Percentiles rank a stretch among this genome's conserved stretches.
phyloP scores from a whole-genome alignment of 2,888 invertebrate genomes.

The Dynastes tityus region DNA sequence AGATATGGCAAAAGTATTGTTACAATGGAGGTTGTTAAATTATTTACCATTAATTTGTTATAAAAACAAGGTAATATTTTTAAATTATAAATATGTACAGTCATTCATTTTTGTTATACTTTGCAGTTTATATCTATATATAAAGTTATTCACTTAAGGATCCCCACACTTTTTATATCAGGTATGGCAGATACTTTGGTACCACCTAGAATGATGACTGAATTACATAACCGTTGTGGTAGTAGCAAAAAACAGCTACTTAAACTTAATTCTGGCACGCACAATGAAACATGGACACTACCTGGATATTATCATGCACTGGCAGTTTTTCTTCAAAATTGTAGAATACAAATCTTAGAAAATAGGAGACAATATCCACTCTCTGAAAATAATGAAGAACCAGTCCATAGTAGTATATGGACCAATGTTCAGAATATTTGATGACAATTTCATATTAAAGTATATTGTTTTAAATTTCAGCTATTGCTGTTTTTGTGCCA shows the following conservation, averaged over 20 bases:
- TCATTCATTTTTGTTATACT: neutral
- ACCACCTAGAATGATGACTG: slow-evolving; percentile 92
- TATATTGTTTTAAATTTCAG: slow-evolving; percentile 32
- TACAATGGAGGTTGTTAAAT: slow-evolving; percentile 81
- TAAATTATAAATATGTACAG: slow-evolving; percentile 16
- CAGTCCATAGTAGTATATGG: slow-evolving; percentile 58
- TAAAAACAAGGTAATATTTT: slow-evolving; percentile 87
- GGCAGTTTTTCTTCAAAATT: slow-evolving; percentile 73
- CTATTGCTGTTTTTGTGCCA: slow-evolving; percentile 36
- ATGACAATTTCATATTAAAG: slow-evolving; percentile 49
- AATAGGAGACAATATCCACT: slow-evolving; percentile 46
- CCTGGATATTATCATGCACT: slow-evolving; percentile 82
- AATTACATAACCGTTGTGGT: slow-evolving; percentile 83
- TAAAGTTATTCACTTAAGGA: slow-evolving; percentile 82
- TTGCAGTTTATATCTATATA: slow-evolving; percentile 80
- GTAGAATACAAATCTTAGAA: slow-evolving; percentile 61
- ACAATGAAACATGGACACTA: slow-evolving; percentile 96
- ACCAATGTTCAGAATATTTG: slow-evolving; percentile 61
- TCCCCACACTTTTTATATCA: slow-evolving; percentile 90
- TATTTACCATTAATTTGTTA: slow-evolving; percentile 88
- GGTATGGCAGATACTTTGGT: slow-evolving; percentile 91
- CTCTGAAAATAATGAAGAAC: slow-evolving; percentile 31
- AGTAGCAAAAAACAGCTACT: slow-evolving; percentile 84
- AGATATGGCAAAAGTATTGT: slow-evolving; percentile 89
- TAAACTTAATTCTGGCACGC: slow-evolving; percentile 87